Percentiles rank a stretch among this genome's conserved stretches.
phyloP scores from a whole-genome alignment of 2,113 vertebrate genomes.

The Siniperca knerii region DNA sequence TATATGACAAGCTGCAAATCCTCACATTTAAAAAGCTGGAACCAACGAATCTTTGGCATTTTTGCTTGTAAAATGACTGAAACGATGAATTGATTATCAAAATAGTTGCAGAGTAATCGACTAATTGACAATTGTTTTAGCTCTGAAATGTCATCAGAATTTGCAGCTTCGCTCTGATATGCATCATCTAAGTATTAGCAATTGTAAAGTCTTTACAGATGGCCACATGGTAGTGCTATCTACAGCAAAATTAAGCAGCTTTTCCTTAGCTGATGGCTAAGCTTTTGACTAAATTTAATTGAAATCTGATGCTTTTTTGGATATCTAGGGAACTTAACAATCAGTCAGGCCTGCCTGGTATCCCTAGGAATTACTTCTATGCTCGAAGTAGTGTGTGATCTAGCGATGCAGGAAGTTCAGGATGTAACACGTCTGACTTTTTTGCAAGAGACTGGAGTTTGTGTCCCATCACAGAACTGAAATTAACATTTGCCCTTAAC shows the following conservation, averaged over 20 bases:
- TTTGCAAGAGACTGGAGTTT: background rate
- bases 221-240: background rate
- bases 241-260: background rate
- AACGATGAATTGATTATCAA: background rate
- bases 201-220: background rate
- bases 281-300: background rate
- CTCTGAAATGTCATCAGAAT: background rate
- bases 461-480: background rate
- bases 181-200: background rate
- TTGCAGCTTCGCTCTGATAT: background rate
- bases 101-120: background rate
- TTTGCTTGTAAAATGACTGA: background rate
- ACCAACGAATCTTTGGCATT: background rate
- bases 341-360: background rate
- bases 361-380: background rate
- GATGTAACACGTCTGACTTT: background rate
- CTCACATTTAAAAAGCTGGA: background rate
- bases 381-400: background rate
- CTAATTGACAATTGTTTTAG: background rate
- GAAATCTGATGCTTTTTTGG: background rate
- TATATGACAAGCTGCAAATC: background rate
- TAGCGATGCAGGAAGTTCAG: background rate
- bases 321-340: background rate
- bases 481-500: background rate
- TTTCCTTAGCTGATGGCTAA: background rate